Percentiles rank a stretch among this genome's conserved stretches.
These are phyloP conservation scores for Apostichopus californicus DNA, from an alignment of 35 echinoderm and acorn worm species.

Conservation along the genomic window DNA sequence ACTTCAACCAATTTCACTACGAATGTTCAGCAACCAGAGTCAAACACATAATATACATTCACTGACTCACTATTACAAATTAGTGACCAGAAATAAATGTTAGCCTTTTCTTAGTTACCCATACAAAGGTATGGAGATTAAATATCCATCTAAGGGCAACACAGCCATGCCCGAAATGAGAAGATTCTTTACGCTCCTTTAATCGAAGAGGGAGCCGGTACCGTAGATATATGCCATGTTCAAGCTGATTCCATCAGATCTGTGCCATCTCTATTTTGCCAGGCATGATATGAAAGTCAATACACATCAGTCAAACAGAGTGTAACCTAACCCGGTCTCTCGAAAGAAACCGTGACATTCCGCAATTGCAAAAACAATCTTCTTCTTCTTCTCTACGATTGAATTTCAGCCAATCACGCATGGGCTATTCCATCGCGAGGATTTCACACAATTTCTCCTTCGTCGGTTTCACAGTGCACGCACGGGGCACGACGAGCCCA, in stretches of 20 bases:
- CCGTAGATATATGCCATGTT: background rate
- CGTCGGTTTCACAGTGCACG: constrained; percentile 2
- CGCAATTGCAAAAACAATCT: constrained; percentile 21
- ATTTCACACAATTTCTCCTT: constrained; percentile 22
- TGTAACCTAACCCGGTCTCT: background rate
- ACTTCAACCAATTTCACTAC: too few species aligned
- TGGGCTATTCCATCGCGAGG: background rate
- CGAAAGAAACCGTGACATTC: constrained; percentile 38
- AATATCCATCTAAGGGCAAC: too few species aligned
- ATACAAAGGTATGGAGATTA: too few species aligned
- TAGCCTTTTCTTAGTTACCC: too few species aligned
- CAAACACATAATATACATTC: too few species aligned
- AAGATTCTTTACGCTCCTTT: background rate
- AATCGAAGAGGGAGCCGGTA: background rate
- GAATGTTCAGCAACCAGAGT: too few species aligned
- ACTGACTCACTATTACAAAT: too few species aligned
- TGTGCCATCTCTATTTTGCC: background rate
- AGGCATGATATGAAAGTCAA: constrained; percentile 14
- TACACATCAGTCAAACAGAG: constrained; percentile 5
- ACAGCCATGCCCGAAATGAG: too few species aligned
- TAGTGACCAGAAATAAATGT: too few species aligned
- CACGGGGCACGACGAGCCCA: background rate
- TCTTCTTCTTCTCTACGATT: background rate
- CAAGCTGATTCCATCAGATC: background rate
- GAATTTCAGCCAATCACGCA: constrained; percentile 22